Evolutionary conservation across 2,113 vertebrate species (phyloP).

Genomic region (Chascanopsetta lugubris): DNA sequence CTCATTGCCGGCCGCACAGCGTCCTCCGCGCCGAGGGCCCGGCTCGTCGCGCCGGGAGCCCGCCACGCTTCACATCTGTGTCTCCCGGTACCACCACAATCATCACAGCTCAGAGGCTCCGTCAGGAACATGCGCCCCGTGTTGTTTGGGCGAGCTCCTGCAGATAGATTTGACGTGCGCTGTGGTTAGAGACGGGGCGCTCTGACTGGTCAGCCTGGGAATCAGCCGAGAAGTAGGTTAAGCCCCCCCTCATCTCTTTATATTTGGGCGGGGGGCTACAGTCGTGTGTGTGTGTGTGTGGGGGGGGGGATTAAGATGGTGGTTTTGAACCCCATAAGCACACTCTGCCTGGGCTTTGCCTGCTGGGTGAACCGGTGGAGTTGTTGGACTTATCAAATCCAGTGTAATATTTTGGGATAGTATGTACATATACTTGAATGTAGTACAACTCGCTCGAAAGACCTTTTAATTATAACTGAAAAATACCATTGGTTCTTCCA

Average conservation of each 20-base stretch:
- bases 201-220: constrained; percentile 42
- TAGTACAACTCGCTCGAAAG: no score
- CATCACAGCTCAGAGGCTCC: constrained; percentile 26
- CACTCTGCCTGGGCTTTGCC: constrained; percentile 13
- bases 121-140: constrained; percentile 39
- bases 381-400: no score
- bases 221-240: constrained; percentile 66
- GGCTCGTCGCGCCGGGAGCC: constrained; percentile 22
- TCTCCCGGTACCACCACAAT: constrained; percentile 48
- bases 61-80: constrained; percentile 33
- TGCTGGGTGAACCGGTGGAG: no score
- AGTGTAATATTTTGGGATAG: no score
- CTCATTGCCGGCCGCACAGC: not conserved
- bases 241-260: constrained; percentile 49
- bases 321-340: constrained; percentile 48
- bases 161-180: constrained; percentile 13
- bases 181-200: constrained; percentile 29
- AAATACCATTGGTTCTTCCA: no score
- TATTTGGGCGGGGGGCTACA: constrained; percentile 56
- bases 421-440: no score
- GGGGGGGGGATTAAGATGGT: constrained; percentile 33
- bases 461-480: no score
- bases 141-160: constrained; percentile 5
- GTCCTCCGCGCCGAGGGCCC: constrained; percentile 18
- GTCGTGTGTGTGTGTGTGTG: constrained; percentile 14